Base-by-base conservation (phyloP, 1,140 invertebrate species). In the Tribolium madens region DNA sequence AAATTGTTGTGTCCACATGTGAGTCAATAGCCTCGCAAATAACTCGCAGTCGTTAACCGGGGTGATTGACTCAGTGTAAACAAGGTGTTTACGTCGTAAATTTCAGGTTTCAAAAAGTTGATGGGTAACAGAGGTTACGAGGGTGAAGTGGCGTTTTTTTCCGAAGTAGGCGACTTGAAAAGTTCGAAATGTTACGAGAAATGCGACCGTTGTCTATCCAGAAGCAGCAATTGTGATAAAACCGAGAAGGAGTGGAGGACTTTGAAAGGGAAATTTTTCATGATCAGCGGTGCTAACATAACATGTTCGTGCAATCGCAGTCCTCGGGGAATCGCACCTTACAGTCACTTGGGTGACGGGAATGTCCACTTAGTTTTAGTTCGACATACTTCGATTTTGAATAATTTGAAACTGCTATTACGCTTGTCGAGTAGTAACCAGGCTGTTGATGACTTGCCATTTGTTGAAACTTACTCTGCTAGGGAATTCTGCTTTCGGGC, bases 281-380 rank as follows among this genome's bases (percentile, higher is more conserved):
- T 93, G 88, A 91, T 96, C 1, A 94, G 92, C 81, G 90, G 91
- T 18, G 92, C 92, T 1, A 93, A 93, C 80, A 90, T 94, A n/a
- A 92, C 91, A n/a, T 95, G 94, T 85, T 90, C 92, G 0, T 95
- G 94, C 84, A 87, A 87, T 6, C 89, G 92, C 69, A 92, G 91
- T 82, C 93, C 93, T 0, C 90, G 92, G 81, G 95, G 95, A 73
- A 91, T 95, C 78, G 93, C 93, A 69, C 93, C 94, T 0, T 91
- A 90, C 75, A 92, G 93, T 86, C 95, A 96, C 85, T 86, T 96
- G 4, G 94, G 94, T 0, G 93, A 96, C 85, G 95, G 95, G 12
- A 93, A 91, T 83, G 87, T 93, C 50, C 93, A 96, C 85, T 86
- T 96, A 69, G 91, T 96, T 78, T 79, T 96, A 17, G 91, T 96